phyloP scores from a whole-genome alignment of 2,888 invertebrate species.

The Melieria picta region DNA sequence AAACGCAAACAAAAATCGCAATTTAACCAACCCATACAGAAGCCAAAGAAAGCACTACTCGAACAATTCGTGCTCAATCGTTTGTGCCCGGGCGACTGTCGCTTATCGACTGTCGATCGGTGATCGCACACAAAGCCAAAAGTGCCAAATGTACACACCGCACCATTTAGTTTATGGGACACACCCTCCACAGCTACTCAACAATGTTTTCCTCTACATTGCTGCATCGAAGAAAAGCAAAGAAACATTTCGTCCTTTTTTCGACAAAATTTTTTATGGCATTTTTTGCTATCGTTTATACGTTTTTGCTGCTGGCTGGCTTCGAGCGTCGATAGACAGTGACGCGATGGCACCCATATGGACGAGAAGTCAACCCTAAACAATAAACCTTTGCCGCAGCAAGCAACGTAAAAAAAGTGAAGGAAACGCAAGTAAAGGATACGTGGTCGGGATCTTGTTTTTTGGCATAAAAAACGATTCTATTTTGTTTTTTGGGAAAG shows the following conservation, averaged over 20 bases:
- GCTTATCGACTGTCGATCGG: slow-evolving; percentile 16
- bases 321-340: background rate
- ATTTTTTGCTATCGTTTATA: slow-evolving; percentile 4
- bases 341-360: too few species aligned
- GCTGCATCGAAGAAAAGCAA: background rate
- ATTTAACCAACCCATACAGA: background rate
- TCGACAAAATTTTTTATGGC: slow-evolving; percentile 9
- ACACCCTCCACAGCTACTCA: slow-evolving; percentile 24
- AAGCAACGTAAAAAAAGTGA: background rate
- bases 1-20: background rate
- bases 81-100: background rate
- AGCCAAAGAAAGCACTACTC: slow-evolving; percentile 13
- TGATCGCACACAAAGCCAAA: slow-evolving; percentile 23
- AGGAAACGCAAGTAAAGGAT: slow-evolving; percentile 6
- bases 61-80: background rate
- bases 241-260: slow-evolving; percentile 16
- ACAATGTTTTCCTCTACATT: background rate
- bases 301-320: slow-evolving; percentile 1
- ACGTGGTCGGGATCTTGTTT: too few species aligned
- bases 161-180: slow-evolving; percentile 31
- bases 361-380: slow-evolving; percentile 3
- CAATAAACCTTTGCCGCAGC: background rate
- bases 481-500: background rate
- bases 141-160: slow-evolving; percentile 28
- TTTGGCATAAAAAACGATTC: too few species aligned